Evolutionary conservation across 2,797 vertebrate genomes (phyloP), one percentile per base, ranked within the genome.

Genomic region (Phalanger gymnotis): DNA sequence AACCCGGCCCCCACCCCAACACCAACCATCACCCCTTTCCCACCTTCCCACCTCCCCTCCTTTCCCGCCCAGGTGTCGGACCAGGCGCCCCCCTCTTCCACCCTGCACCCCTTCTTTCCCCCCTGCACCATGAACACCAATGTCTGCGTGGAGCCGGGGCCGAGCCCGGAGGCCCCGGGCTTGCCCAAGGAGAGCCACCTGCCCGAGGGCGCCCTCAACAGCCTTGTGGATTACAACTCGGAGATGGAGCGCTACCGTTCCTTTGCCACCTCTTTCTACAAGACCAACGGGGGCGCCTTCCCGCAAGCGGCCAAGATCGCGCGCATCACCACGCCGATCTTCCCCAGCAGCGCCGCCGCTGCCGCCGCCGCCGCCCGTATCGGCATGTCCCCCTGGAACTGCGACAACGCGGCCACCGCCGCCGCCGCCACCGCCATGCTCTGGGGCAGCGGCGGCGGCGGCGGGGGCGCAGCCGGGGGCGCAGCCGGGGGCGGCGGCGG

Each of bases 171-270:
- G 95, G 98, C 99, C 96, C 99, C 99, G 97, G 99, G 99, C 97
- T 98, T 99, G 98, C 99, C 99, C 98, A 99, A 99, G 99, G 99
- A 99, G 98, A 99, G 98, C 98, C 98, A 98, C 98, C 99, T 99
- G 98, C 99, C 99, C 99, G 99, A 99, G 98, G 99, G 99, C 98
- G 99, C 99, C 99, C 99, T 99, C 98, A 99, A 99, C 99, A 99
- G 99, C 99, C 99, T 99, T 98, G 99, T 99, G 99, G 99, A 99
- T 99, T 99, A 99, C 99, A 99, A 99, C 98, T 99, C 99, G 73
- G 99, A 99, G 99, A 99, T 99, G 99, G 99, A 99, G 99, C 99
- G 99, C 98, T 99, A 99, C 98, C 99, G 99, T 98, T 99, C 99
- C 98, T 99, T 99, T 97, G 99, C 99, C 98, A 99, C 99, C 98